These are phyloP conservation scores for Drosophila neutralis DNA, from an alignment of 2,888 invertebrate species.

Conservation along the genomic window DNA sequence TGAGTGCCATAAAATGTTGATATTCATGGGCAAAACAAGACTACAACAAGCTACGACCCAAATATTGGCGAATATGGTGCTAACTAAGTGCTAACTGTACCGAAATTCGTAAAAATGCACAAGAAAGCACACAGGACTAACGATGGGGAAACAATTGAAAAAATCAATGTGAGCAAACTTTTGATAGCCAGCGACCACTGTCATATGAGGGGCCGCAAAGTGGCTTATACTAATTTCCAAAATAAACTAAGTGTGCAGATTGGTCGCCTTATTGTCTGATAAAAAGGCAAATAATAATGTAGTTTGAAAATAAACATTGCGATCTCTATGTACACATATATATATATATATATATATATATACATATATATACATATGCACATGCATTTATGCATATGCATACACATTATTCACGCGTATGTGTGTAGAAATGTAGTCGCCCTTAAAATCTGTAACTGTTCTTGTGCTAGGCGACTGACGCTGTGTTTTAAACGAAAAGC, in stretches of 20 bases:
- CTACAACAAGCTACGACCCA: not conserved
- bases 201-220: slow-evolving; percentile 40
- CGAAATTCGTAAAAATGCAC: slow-evolving; percentile 3
- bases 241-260: slow-evolving; percentile 60
- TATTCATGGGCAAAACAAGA: not conserved
- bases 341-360: not conserved
- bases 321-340: not conserved
- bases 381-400: not conserved
- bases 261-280: slow-evolving; percentile 30
- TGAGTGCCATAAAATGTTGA: not conserved
- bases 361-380: not conserved
- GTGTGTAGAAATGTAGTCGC: slow-evolving; percentile 1
- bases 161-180: slow-evolving; percentile 12
- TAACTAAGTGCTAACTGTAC: not conserved
- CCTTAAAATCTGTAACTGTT: slow-evolving; percentile 12
- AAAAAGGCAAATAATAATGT: slow-evolving; percentile 65
- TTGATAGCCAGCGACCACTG: slow-evolving; percentile 12
- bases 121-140: slow-evolving; percentile 1
- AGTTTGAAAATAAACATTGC: slow-evolving; percentile 57
- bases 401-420: not conserved
- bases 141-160: slow-evolving; percentile 12
- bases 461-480: slow-evolving; percentile 10
- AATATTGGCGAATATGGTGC: slow-evolving; percentile 1
- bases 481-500: slow-evolving; percentile 27
- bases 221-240: slow-evolving; percentile 73